Base-by-base conservation (phyloP, 2,797 vertebrate genomes). In the Acipenser ruthenus region DNA sequence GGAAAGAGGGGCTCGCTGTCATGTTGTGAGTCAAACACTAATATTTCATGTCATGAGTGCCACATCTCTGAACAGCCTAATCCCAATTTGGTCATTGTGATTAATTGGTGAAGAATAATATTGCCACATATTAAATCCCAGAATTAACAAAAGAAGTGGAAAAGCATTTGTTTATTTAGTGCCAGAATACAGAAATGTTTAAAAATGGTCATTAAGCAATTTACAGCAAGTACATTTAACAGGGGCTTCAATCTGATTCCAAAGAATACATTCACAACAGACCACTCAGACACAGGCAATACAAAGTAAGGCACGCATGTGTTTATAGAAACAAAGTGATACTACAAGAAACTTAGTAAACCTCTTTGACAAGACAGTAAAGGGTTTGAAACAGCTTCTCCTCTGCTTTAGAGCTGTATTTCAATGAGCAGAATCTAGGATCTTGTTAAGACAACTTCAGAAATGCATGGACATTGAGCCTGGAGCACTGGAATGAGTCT, bases 151-250 rank as follows among this genome's bases (percentile, higher is more conserved):
- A 37, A 37, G 23, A 37, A 37, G 23, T 37, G 23, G 52, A n/a
- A 55, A 55, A 55, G n/a, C 4, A 55, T 10, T 2, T 37, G 18
- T 15, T 18, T 72, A 52, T 75, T 86, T 86, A 76, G 70, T 73
- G 70, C 68, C 72, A 71, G 74, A 70, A 80, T 78, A 85, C 76
- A 79, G 62, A 67, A 69, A 75, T 65, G 6, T 58, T 58, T 58
- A 74, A 66, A 62, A 73, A 72, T 50, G 72, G 67, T 77, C 70
- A 76, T 75, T 78, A 79, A 61, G 78, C 85, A 84, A 83, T 79
- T 82, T 84, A 83, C 77, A 79, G 82, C 83, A 78, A 72, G 70
- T 74, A 82, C 72, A 82, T 63, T 52, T 50, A 65, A 75, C 76
- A 74, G 47, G 47, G 11, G 15, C 56, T 68, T 10, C 59, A 60